Evolutionary conservation across 2,888 invertebrate species (phyloP).

Genomic region (Dichetophora obliterata): DNA sequence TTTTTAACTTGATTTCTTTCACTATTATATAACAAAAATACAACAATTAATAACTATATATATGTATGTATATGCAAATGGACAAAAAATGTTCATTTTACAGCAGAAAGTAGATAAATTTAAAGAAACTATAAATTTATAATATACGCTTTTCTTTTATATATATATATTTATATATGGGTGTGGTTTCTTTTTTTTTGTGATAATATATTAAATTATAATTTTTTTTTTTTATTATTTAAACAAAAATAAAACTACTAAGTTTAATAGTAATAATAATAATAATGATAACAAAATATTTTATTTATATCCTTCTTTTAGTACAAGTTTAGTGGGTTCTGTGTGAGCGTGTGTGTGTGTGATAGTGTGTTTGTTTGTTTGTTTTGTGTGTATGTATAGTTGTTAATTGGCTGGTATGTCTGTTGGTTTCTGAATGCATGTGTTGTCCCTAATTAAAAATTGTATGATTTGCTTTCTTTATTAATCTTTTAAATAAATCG

Average conservation of each 20-base stretch:
- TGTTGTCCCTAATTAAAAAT: constrained; percentile 19
- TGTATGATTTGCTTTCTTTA: constrained; percentile 6
- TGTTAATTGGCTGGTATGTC: constrained; percentile 9
- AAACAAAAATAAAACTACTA: constrained; percentile 17
- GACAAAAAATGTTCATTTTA: constrained; percentile 33
- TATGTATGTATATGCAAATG: constrained; percentile 46
- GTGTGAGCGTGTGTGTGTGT: constrained; percentile 4
- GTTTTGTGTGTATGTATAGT: background rate
- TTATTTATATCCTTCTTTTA: constrained; percentile 13
- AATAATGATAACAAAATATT: constrained; percentile 18
- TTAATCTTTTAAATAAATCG: no score
- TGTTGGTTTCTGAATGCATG: constrained; percentile 8
- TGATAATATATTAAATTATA: background rate
- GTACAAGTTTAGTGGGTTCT: constrained; percentile 8
- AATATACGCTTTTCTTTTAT: constrained; percentile 9
- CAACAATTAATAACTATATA: constrained; percentile 54
- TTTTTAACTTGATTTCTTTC: constrained; percentile 44
- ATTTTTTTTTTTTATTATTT: background rate
- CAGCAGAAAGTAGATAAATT: constrained; percentile 23
- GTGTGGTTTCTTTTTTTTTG: background rate
- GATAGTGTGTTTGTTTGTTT: no score
- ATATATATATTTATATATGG: constrained; percentile 6
- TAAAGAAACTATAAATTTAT: constrained; percentile 8
- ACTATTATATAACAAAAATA: constrained; percentile 54
- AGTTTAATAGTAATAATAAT: constrained; percentile 20